Base-by-base conservation (phyloP, 2,113 vertebrate species). In the Semnornis frantzii region DNA sequence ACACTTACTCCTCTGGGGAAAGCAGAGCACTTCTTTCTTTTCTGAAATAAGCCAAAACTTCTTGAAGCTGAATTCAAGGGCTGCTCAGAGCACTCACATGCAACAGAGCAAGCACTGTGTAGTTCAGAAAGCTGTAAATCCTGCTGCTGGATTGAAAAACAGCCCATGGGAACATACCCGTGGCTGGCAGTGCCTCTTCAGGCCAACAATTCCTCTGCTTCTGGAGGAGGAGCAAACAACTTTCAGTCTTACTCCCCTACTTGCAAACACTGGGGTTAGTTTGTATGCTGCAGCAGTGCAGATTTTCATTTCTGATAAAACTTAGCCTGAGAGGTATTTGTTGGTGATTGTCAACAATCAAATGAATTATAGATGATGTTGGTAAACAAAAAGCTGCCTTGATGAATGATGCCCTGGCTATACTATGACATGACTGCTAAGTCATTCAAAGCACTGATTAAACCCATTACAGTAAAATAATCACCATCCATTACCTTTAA, bases 401-500 rank as follows among this genome's bases (percentile, higher is more conserved):
- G 98, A 98, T 98, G 96, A 97, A 98, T 96, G 97, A 97, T 96
- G 96, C 96, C 92, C 91, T 91, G 87, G 93, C 95, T 97, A 73
- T 93, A 90, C 93, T 91, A 95, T 98, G 97, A 98, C 98, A 98
- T 7, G 83, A 97, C 97, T 97, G 97, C 97, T 98, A 98, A 98
- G 97, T 97, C 97, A 97, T 97, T 98, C 97, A 98, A 98, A 97
- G 98, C 86, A 77, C 97, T 98, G 98, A 98, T 98, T 98, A 98
- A 97, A 98, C 97, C 96, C 96, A 98, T 98, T 97, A 98, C 97
- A 97, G 97, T 97, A 98, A 98, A 98, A 98, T 98, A 98, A 98
- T 98, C 97, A 98, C 96, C 96, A 98, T 98, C 98, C 97, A 98
- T 98, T 98, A 98, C 97, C 97, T 98, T 98, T 98, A 98, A 98